Conservation (phyloP, 2,113 vertebrate species). For the Callithrix jacchus region DNA sequence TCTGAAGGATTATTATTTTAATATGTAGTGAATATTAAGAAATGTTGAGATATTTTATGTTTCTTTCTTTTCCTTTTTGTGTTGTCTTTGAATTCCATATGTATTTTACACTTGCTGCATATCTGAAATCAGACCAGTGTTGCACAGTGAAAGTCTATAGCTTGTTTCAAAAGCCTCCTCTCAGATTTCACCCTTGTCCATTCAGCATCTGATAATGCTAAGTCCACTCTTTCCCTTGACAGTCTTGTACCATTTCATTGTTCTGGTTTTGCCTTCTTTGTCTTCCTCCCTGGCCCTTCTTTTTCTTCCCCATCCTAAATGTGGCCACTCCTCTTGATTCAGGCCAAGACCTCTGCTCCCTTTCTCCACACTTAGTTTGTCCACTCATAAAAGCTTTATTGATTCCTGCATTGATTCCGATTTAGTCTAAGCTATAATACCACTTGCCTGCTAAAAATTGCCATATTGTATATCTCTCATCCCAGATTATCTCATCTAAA, state of each 20-base stretch:
- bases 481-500: not conserved
- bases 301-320: not conserved
- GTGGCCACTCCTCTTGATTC: not conserved
- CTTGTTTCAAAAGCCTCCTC: not conserved
- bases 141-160: not conserved
- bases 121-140: not conserved
- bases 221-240: not conserved
- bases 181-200: not conserved
- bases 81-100: not conserved
- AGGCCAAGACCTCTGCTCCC: not conserved
- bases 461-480: not conserved
- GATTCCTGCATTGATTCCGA: not conserved
- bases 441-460: not conserved
- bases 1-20: not conserved
- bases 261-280: not conserved
- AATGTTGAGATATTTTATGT: not conserved
- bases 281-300: not conserved
- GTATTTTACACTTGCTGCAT: not conserved
- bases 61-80: not conserved
- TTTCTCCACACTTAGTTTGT: not conserved
- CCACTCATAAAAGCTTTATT: not conserved
- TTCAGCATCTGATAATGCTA: not conserved
- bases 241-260: not conserved
- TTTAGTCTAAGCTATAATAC: not conserved
- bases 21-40: not conserved